Base-by-base conservation (phyloP, 2,797 vertebrate genomes). In the Lophius americanus region DNA sequence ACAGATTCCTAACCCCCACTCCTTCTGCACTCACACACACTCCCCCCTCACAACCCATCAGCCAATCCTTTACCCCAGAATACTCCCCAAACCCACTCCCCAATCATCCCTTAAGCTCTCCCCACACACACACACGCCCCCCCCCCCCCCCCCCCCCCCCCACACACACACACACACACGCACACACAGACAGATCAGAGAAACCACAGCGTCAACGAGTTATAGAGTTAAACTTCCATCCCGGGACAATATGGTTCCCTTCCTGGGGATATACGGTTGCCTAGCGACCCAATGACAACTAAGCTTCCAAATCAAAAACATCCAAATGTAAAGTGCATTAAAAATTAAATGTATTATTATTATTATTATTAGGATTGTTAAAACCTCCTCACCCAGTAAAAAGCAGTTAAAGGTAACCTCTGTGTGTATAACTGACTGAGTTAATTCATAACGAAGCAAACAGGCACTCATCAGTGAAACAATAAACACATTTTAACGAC, bases 1-100 rank as follows among this genome's bases (percentile, higher is more conserved):
- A 91, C 86, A 92, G 75, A 91, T 88, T 91, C 88, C 79, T 87
- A 82, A 82, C 68, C 87, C 81, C 82, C 75, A 63, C 78, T 69
- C 51, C 68, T 5, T 61, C 49, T 43, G 53, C 67, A 70, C 39
- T 5, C 71, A 64, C 51, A 78, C 63, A 66, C 59, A 50, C 56
- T n/a, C 51, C 76, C 68, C 78, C 74, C 75, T 64, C 67, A 63
- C 61, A 76, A 68, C 52, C 78, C 69, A 58, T 78, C 81, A 85
- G 72, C 77, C 87, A 91, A 88, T 86, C 86, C 81, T 83, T 82
- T 82, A 77, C 71, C 82, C 78, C 81, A 87, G 86, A 91, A 87
- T 79, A 88, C 75, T 70, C 70, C 78, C 52, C 70, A 64, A 55
- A 71, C 70, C 76, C 74, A 60, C 42, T 70, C 68, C 68, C 65